Conservation (phyloP, 2,113 vertebrate species). For the Haemorhous mexicanus region DNA sequence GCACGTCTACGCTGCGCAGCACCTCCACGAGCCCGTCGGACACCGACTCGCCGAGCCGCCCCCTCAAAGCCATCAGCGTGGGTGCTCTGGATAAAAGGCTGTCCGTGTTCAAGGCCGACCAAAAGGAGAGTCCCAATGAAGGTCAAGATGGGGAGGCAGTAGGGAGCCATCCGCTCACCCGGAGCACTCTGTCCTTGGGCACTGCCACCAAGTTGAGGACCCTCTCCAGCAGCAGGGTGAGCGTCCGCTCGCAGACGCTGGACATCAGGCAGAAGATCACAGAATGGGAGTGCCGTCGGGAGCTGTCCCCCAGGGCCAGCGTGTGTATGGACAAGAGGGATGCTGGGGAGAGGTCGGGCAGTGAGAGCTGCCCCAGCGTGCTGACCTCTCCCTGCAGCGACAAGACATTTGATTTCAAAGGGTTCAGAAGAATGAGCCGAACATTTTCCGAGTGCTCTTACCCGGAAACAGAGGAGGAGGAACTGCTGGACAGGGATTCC, state of each 20-base stretch:
- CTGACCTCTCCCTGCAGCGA: conserved; percentile 91
- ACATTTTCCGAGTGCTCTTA: conserved; percentile 96
- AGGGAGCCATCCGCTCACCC: conserved; percentile 72
- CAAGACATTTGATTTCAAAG: conserved; percentile 93
- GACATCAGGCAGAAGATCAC: conserved; percentile 94
- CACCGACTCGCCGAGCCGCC: conserved; percentile 66
- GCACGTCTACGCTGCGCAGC: conserved; percentile 64
- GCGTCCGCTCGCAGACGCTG: conserved; percentile 75
- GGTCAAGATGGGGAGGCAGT: conserved; percentile 67
- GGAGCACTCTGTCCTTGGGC: conserved; percentile 83
- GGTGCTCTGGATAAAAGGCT: conserved; percentile 86
- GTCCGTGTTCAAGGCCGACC: conserved; percentile 78
- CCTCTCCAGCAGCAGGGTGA: conserved; percentile 76
- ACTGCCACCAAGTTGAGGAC: conserved; percentile 73
- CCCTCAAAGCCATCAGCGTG: conserved; percentile 84
- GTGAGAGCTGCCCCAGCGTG: conserved; percentile 89
- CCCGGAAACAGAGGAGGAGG: conserved; percentile 91
- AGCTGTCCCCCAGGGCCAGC: conserved; percentile 82
- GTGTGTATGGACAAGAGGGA: conserved; percentile 86
- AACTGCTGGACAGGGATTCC: conserved; percentile 84
- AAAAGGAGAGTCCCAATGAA: conserved; percentile 72
- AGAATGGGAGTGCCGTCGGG: conserved; percentile 93
- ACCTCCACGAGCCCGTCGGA: conserved; percentile 68
- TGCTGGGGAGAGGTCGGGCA: conserved; percentile 78
- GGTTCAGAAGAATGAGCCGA: conserved; percentile 91